phyloP scores from a whole-genome alignment of 2,888 invertebrate species.

The Mythimna ferrago region DNA sequence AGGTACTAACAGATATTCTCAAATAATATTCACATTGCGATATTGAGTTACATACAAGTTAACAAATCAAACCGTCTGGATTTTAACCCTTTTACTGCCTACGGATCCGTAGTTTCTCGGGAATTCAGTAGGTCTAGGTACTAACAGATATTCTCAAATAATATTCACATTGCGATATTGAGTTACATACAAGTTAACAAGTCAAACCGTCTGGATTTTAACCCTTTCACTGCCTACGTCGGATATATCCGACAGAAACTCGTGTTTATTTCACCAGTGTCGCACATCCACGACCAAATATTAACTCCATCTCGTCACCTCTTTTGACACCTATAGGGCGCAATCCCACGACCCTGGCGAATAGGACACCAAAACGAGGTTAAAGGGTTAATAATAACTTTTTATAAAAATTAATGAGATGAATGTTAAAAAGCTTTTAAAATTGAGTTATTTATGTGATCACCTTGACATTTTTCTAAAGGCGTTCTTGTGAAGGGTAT shows the following conservation, averaged over 20 bases:
- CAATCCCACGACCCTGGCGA: too few species aligned
- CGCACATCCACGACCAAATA: too few species aligned
- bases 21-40: not conserved
- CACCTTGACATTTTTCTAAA: conserved; percentile 43
- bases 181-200: not conserved
- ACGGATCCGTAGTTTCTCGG: not conserved
- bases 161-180: not conserved
- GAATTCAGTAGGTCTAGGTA: not conserved
- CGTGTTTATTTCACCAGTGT: too few species aligned
- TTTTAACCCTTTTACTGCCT: too few species aligned
- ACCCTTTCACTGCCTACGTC: too few species aligned
- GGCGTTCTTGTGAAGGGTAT: conserved; percentile 38
- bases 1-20: not conserved
- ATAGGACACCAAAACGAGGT: too few species aligned
- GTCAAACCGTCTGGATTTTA: not conserved
- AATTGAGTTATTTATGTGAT: conserved; percentile 23
- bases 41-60: not conserved
- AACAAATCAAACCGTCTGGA: not conserved
- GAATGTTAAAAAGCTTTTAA: conserved; percentile 13
- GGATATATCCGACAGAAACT: too few species aligned
- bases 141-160: not conserved
- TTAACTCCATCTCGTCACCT: too few species aligned
- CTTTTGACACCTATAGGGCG: too few species aligned
- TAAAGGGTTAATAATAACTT: conserved; percentile 4
- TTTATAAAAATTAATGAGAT: not conserved